Conservation (phyloP, 2,797 vertebrate genomes). For the Hydrocynus forskahlii region DNA sequence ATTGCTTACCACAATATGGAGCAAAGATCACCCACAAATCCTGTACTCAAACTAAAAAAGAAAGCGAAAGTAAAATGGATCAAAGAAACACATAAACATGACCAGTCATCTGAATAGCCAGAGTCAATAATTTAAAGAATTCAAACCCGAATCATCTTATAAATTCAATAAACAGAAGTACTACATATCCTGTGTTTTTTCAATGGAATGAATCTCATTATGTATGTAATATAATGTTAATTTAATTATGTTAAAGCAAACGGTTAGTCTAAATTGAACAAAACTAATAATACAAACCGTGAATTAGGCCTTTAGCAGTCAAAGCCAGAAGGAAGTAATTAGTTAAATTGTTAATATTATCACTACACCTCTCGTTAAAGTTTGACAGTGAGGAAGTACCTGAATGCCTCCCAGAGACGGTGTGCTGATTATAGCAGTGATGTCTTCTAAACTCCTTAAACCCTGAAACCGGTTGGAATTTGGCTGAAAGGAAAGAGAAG, state of each 20-base stretch:
- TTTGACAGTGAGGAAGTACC: slow-evolving; percentile 70
- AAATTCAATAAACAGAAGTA: not conserved
- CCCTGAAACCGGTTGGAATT: slow-evolving; percentile 80
- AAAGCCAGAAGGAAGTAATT: not conserved
- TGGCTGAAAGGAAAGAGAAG: slow-evolving; percentile 73
- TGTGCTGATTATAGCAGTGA: slow-evolving; percentile 83
- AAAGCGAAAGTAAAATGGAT: slow-evolving; percentile 54
- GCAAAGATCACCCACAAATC: not conserved
- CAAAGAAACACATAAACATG: not conserved
- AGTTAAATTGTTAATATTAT: too few species aligned
- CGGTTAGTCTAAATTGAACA: not conserved
- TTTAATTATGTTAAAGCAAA: not conserved
- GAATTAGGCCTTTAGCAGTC: not conserved
- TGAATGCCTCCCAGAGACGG: slow-evolving; percentile 86
- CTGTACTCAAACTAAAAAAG: slow-evolving; percentile 55
- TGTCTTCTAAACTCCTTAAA: slow-evolving; percentile 83
- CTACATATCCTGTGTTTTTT: not conserved
- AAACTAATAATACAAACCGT: not conserved
- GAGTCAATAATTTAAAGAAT: slow-evolving; percentile 13
- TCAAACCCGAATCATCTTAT: not conserved
- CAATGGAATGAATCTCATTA: not conserved
- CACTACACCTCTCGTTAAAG: too few species aligned
- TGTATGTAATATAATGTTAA: not conserved
- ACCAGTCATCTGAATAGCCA: slow-evolving; percentile 7
- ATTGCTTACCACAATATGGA: slow-evolving; percentile 56